These are phyloP conservation scores for Sturnira hondurensis DNA, from an alignment of 2,113 vertebrate genomes.

Conservation along the genomic window DNA sequence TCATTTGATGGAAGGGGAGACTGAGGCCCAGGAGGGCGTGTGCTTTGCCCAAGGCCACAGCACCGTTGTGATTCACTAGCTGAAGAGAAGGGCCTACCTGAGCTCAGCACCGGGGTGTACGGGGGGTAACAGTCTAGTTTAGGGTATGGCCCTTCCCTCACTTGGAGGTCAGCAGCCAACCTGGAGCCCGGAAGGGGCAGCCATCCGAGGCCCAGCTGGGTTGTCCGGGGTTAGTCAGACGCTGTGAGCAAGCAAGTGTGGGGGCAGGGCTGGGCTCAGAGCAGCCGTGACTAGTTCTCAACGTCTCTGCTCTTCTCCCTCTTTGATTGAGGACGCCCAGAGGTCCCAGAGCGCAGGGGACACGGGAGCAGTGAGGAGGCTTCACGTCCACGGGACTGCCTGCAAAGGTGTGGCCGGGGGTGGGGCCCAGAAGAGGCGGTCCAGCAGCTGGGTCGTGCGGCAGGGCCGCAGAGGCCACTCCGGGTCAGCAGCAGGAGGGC, in stretches of 20 bases:
- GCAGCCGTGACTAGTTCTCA: background rate
- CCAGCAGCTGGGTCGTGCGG: fast-evolving
- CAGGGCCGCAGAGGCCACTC: fast-evolving
- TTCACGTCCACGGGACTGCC: no score
- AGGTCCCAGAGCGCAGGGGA: fast-evolving
- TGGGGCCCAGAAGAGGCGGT: background rate
- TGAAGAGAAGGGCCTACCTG: fast-evolving
- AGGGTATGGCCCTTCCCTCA: fast-evolving
- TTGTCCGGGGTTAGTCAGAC: fast-evolving
- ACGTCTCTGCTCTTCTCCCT: background rate
- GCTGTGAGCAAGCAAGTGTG: fast-evolving
- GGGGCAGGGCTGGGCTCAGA: background rate
- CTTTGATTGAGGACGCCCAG: background rate
- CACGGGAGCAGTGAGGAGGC: no score
- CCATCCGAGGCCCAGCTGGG: background rate
- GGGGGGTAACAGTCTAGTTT: fast-evolving
- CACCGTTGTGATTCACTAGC: fast-evolving
- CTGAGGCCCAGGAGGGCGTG: background rate
- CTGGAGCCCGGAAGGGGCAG: background rate
- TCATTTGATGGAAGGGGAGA: background rate
- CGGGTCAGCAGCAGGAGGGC: background rate
- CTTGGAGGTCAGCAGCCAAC: background rate
- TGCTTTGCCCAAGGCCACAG: background rate
- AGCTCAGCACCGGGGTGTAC: background rate
- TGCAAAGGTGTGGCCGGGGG: background rate